A percentile compares a stretch with the other conserved stretches of the same genome.
phyloP scores from a whole-genome alignment of 2,113 vertebrate species.

The Phyllostomus discolor region DNA sequence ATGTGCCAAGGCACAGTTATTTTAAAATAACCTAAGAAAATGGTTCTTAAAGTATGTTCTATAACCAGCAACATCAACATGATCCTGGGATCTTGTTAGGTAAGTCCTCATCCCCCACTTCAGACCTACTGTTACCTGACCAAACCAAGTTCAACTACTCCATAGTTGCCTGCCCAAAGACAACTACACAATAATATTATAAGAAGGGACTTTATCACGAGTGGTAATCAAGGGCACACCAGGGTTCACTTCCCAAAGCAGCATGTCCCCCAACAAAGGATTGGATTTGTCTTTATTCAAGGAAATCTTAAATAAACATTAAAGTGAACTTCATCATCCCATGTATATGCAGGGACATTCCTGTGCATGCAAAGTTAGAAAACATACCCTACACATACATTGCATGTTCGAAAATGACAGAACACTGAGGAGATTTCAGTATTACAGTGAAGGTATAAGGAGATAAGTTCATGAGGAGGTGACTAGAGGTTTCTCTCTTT shows the following conservation, averaged over 20 bases:
- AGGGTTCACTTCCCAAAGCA: neutral
- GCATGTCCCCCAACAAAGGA: neutral
- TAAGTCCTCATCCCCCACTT: neutral
- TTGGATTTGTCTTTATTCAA: neutral
- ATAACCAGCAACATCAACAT: neutral
- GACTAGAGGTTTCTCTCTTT: neutral
- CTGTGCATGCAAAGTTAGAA: neutral
- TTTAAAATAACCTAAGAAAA: neutral
- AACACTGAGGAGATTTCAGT: neutral
- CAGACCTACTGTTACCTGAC: neutral
- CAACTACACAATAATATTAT: neutral
- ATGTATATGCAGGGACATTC: neutral
- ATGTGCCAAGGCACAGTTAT: neutral
- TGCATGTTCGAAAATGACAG: neutral
- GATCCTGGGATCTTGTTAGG: neutral
- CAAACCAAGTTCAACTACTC: neutral
- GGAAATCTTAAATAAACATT: neutral
- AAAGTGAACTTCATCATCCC: neutral
- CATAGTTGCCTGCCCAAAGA: neutral
- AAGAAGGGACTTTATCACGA: neutral
- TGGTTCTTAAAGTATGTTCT: neutral
- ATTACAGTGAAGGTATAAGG: neutral
- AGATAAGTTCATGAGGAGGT: neutral
- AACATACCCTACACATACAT: neutral
- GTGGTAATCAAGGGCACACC: neutral